Percentiles rank a stretch among this genome's conserved stretches.
Evolutionary conservation across 2,797 vertebrate genomes (phyloP).

Genomic region (Lacerta agilis): DNA sequence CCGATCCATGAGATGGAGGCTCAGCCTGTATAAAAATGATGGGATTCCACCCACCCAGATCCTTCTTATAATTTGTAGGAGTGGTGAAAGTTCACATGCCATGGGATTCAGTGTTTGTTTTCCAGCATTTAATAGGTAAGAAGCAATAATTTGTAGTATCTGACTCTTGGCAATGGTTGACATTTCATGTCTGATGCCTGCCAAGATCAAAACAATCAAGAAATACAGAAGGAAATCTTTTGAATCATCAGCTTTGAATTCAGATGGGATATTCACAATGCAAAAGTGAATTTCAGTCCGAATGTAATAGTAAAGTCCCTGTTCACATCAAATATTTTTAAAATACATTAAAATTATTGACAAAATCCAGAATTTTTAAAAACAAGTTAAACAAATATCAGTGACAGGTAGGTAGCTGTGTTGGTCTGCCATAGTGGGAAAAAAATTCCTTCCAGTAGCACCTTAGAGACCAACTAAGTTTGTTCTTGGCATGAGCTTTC

Average conservation of each 20-base stretch:
- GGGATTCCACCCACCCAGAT: background rate
- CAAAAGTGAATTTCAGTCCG: background rate
- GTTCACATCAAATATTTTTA: too few relatives aligned
- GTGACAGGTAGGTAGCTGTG: too few relatives aligned
- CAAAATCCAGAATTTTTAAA: too few relatives aligned
- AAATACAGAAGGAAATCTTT: background rate
- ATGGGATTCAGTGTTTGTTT: background rate
- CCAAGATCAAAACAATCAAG: background rate
- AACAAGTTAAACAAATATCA: too few relatives aligned
- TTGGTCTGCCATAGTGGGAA: too few relatives aligned
- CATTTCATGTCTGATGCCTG: background rate
- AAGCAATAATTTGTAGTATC: background rate
- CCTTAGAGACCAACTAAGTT: too few relatives aligned
- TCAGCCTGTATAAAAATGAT: background rate
- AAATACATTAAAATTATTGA: too few relatives aligned
- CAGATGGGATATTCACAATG: background rate
- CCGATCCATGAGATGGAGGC: too few relatives aligned
- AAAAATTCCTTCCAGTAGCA: too few relatives aligned
- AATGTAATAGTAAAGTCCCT: background rate
- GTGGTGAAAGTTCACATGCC: background rate
- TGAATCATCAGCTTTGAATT: background rate
- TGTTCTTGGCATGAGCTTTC: too few relatives aligned
- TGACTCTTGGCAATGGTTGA: background rate
- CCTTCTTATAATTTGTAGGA: background rate
- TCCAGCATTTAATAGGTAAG: background rate